phyloP scores from a whole-genome alignment of 1,140 invertebrate genomes.

The Aporrectodea caliginosa region DNA sequence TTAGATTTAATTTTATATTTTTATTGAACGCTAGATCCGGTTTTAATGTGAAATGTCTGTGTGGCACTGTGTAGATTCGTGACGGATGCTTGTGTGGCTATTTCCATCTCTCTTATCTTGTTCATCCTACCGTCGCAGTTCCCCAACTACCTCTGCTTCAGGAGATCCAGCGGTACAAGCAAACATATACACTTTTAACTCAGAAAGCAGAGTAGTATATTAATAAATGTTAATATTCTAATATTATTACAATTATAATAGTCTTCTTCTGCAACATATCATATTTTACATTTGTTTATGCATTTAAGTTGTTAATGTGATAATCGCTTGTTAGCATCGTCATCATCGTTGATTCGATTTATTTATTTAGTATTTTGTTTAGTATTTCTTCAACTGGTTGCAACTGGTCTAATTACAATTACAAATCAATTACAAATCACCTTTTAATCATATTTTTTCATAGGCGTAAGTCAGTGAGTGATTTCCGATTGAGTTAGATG shows the following conservation, averaged over 20 bases:
- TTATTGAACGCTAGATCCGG: not conserved
- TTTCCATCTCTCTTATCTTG: slow-evolving; percentile 41
- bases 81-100: slow-evolving; percentile 48
- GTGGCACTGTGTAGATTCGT: slow-evolving; percentile 49
- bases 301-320: not conserved
- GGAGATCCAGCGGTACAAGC: slow-evolving; percentile 14
- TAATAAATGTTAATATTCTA: not conserved
- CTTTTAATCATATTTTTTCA: too few relatives aligned
- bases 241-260: not conserved
- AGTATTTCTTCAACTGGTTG: too few relatives aligned
- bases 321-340: not conserved
- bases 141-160: slow-evolving; percentile 31
- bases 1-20: not conserved
- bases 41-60: not conserved
- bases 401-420: too few relatives aligned
- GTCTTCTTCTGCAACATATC: not conserved
- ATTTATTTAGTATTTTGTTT: too few relatives aligned
- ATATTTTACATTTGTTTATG: not conserved
- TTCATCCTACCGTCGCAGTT: slow-evolving; percentile 44
- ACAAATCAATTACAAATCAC: too few relatives aligned
- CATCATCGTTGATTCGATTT: not conserved
- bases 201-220: not conserved
- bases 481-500: too few relatives aligned
- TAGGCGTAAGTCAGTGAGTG: too few relatives aligned
- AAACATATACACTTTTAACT: not conserved